Evolutionary conservation across 2,797 vertebrate species (phyloP).

Genomic region (Potorous gilbertii): DNA sequence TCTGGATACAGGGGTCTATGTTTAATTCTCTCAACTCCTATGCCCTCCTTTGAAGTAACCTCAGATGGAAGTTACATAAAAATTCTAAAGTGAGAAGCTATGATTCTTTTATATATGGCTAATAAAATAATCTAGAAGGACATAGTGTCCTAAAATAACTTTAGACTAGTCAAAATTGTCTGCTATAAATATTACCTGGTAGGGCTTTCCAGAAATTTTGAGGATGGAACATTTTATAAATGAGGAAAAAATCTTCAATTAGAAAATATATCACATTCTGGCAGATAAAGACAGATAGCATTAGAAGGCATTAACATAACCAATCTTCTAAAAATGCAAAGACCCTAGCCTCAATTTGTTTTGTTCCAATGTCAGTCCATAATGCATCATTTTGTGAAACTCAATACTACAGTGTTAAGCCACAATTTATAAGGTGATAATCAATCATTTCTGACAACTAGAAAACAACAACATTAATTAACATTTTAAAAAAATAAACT

Average conservation of each 20-base stretch:
- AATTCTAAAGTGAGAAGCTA: background rate
- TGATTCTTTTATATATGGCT: background rate
- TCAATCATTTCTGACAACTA: conserved; percentile 66
- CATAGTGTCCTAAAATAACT: background rate
- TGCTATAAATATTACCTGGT: background rate
- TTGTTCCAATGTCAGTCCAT: conserved; percentile 24
- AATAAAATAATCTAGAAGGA: conserved; percentile 5
- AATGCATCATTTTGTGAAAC: conserved; percentile 51
- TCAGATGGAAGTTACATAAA: background rate
- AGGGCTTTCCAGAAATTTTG: background rate
- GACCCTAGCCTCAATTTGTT: conserved; percentile 46
- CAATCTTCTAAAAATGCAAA: conserved; percentile 51
- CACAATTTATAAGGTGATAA: conserved; percentile 49
- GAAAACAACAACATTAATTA: conserved; percentile 67
- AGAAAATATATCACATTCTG: background rate
- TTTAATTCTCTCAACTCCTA: background rate
- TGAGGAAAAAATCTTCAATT: background rate
- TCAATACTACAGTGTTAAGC: background rate
- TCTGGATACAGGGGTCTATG: background rate
- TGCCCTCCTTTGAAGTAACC: background rate
- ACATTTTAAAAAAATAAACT: conserved; percentile 42
- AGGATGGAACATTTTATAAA: conserved; percentile 11
- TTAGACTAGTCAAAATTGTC: background rate
- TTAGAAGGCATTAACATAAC: conserved; percentile 27
- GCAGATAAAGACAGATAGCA: conserved; percentile 11